A percentile compares a stretch with the other conserved stretches of the same genome.
Evolutionary conservation across 64 coral and sea anemone species (phyloP).

Genomic region (Actinia tenebrosa): DNA sequence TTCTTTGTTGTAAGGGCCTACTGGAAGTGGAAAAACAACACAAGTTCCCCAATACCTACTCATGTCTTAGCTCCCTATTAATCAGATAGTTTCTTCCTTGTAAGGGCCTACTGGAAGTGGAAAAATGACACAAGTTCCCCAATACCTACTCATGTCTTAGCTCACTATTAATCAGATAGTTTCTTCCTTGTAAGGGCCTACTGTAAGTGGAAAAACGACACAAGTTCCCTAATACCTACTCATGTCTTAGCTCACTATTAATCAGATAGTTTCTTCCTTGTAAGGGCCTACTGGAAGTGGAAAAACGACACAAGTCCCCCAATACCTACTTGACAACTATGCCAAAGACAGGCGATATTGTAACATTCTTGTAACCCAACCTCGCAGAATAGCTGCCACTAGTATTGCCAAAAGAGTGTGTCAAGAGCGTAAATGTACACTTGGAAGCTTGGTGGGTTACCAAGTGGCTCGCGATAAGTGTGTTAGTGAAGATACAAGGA

Average conservation of each 20-base stretch:
- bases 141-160: constrained; percentile 50
- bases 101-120: constrained; percentile 94
- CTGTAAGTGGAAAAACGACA: constrained; percentile 93
- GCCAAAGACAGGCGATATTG: constrained; percentile 86
- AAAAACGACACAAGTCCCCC: constrained; percentile 95
- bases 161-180: not conserved
- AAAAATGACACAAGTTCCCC: constrained; percentile 95
- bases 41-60: constrained; percentile 95
- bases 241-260: too few relatives aligned
- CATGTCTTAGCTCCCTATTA: too few relatives aligned
- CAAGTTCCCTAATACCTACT: constrained; percentile 95
- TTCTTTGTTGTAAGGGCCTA: constrained; percentile 59
- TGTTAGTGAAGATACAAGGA: constrained; percentile 83
- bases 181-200: constrained; percentile 57
- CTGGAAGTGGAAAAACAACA: constrained; percentile 94
- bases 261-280: not conserved
- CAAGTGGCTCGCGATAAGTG: constrained; percentile 84
- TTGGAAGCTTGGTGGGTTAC: constrained; percentile 83
- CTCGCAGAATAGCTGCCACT: constrained; percentile 88
- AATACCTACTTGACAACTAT: constrained; percentile 94
- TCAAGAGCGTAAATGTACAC: constrained; percentile 74
- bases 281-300: constrained; percentile 94
- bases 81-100: not conserved
- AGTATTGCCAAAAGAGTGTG: constrained; percentile 97
- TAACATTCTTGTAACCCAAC: constrained; percentile 93